phyloP scores from a whole-genome alignment of 2,888 invertebrate species.

The Synergus laeviventris region DNA sequence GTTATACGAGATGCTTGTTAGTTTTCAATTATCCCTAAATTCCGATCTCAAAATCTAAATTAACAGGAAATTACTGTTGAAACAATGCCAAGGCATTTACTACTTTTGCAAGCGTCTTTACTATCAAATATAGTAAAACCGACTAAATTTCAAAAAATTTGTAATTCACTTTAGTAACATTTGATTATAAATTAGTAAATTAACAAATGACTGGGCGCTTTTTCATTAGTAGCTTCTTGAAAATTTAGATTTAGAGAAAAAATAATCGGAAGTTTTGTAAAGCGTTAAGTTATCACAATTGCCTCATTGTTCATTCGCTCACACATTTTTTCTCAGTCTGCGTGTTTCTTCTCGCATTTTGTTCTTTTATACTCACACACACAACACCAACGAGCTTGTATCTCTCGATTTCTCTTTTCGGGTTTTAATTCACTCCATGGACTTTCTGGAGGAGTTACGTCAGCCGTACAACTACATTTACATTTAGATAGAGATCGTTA shows the following conservation, averaged over 20 bases:
- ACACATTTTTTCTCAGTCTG: constrained; percentile 44
- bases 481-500: constrained; percentile 6
- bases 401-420: constrained; percentile 30
- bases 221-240: not conserved
- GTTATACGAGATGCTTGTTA: not conserved
- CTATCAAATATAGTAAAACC: not conserved
- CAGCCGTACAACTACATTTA: constrained; percentile 7
- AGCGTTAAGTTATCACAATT: constrained; percentile 38
- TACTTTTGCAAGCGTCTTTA: not conserved
- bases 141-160: no score
- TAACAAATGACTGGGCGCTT: no score
- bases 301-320: not conserved
- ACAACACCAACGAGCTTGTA: constrained; percentile 18
- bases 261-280: constrained; percentile 35
- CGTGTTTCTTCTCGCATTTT: constrained; percentile 46
- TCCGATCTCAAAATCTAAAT: not conserved
- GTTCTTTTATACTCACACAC: constrained; percentile 8
- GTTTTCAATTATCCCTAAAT: constrained; percentile 6
- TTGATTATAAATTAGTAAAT: no score
- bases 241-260: not conserved
- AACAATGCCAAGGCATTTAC: not conserved
- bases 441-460: not conserved
- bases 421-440: constrained; percentile 2
- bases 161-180: no score
- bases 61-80: not conserved